Evolutionary conservation across 1,140 invertebrate species (phyloP).

Genomic region (Nylanderia fulva): DNA sequence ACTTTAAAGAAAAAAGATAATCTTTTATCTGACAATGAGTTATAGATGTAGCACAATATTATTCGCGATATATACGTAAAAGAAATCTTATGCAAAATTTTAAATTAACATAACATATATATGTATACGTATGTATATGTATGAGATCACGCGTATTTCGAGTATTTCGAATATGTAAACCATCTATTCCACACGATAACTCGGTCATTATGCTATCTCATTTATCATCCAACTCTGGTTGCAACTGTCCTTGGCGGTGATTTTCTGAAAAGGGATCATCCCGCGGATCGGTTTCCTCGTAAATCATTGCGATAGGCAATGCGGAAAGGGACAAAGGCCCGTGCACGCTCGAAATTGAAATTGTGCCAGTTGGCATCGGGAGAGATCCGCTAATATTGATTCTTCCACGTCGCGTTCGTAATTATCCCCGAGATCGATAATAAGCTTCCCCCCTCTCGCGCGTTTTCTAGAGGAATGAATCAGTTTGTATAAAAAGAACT

Average conservation of each 20-base stretch:
- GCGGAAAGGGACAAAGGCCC: background rate
- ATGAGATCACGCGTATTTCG: slow-evolving; percentile 19
- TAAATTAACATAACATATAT: slow-evolving; percentile 9
- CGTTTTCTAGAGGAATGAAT: background rate
- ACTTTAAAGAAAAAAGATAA: background rate
- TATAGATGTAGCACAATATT: no score
- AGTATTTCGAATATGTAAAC: slow-evolving; percentile 14
- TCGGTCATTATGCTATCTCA: slow-evolving; percentile 34
- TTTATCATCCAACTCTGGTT: slow-evolving; percentile 35
- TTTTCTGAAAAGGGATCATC: slow-evolving; percentile 61
- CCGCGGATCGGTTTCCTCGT: slow-evolving; percentile 48
- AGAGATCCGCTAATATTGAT: slow-evolving; percentile 16
- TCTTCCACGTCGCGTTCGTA: slow-evolving; percentile 21
- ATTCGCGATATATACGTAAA: background rate
- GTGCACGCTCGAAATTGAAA: slow-evolving; percentile 42
- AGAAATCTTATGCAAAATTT: slow-evolving; percentile 15
- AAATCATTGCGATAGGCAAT: slow-evolving; percentile 32
- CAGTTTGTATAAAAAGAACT: background rate
- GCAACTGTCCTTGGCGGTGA: slow-evolving; percentile 28
- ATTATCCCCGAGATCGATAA: slow-evolving; percentile 20
- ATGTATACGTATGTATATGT: no score
- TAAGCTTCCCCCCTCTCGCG: background rate
- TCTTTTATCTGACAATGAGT: background rate
- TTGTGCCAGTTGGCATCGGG: slow-evolving; percentile 12
- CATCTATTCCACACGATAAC: slow-evolving; percentile 5